Evolutionary conservation across 2,797 vertebrate genomes (phyloP).

Genomic region (Neomorphus geoffroyi): DNA sequence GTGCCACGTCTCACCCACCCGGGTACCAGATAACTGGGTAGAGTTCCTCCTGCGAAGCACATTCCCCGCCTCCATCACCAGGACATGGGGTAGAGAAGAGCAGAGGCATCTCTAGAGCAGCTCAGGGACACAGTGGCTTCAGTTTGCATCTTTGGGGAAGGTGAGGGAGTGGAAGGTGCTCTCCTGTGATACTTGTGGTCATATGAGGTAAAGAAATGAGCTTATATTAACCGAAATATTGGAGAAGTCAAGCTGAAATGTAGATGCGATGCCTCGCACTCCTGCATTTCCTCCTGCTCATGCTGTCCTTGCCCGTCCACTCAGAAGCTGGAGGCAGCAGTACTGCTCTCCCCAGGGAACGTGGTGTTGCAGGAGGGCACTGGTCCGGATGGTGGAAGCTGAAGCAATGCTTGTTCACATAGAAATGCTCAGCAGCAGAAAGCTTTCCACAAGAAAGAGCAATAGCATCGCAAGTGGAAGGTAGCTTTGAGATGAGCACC

Average conservation of each 20-base stretch:
- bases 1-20: neutral
- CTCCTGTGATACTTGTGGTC: neutral
- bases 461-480: neutral
- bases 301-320: rapidly evolving
- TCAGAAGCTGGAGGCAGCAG: neutral
- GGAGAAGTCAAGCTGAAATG: neutral
- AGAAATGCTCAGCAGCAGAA: neutral
- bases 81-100: neutral
- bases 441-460: neutral
- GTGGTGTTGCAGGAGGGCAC: rapidly evolving
- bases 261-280: neutral
- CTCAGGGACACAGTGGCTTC: neutral
- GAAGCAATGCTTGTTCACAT: rapidly evolving
- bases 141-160: neutral
- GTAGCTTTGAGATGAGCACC: neutral
- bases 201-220: neutral
- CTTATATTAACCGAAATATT: neutral
- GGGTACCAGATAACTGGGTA: neutral
- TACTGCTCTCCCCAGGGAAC: neutral
- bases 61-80: neutral
- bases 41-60: neutral
- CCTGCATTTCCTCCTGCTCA: no score
- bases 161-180: neutral
- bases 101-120: neutral
- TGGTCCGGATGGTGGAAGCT: neutral